phyloP scores from a whole-genome alignment of 2,888 invertebrate genomes.

The Corythucha ciliata region DNA sequence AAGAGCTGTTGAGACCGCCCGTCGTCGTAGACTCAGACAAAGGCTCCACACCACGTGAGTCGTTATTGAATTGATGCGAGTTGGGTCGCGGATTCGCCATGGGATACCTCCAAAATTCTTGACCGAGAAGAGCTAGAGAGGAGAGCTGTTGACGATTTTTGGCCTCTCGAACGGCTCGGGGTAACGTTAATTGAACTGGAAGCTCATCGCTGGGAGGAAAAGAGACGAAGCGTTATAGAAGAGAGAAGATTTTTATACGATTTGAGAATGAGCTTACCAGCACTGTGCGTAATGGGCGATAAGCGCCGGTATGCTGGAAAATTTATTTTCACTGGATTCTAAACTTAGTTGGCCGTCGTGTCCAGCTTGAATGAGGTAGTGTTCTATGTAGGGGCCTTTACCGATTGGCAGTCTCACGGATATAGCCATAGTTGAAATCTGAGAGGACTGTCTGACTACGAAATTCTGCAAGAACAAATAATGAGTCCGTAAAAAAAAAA shows the following conservation, averaged over 20 bases:
- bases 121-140: constrained; percentile 80
- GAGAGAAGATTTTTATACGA: neutral
- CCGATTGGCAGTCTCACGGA: constrained; percentile 80
- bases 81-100: constrained; percentile 61
- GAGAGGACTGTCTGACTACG: constrained; percentile 89
- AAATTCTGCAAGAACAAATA: constrained; percentile 60
- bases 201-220: constrained; percentile 67
- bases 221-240: neutral
- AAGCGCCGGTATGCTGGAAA: constrained; percentile 83
- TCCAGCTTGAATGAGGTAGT: constrained; percentile 85
- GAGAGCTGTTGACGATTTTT: constrained; percentile 83
- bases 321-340: constrained; percentile 88
- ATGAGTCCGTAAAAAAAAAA: neutral
- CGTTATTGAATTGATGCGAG: constrained; percentile 41
- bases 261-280: constrained; percentile 49
- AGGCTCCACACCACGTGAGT: too few species aligned
- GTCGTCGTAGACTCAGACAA: constrained; percentile 38
- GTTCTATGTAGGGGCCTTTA: constrained; percentile 86
- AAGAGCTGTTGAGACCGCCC: constrained; percentile 40
- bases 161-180: constrained; percentile 75
- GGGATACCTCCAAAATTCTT: constrained; percentile 53
- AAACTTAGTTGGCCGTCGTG: constrained; percentile 66
- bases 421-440: constrained; percentile 88
- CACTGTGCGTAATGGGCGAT: constrained; percentile 90
- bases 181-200: constrained; percentile 79